Evolutionary conservation across 2,797 vertebrate species (phyloP).

Genomic region (Tragopan temminckii): DNA sequence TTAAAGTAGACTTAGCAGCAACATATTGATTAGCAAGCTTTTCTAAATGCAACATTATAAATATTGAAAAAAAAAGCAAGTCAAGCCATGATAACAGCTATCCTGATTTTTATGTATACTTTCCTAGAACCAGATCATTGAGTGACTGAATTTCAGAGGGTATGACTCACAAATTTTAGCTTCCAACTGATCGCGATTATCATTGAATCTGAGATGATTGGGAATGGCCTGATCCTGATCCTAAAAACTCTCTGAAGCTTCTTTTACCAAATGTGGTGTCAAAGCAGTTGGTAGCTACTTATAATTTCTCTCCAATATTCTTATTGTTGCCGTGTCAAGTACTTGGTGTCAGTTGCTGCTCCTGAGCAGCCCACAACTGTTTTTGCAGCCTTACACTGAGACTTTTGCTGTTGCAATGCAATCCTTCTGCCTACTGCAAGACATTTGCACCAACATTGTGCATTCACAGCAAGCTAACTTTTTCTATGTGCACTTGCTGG

Average conservation of each 20-base stretch:
- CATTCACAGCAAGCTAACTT: neutral
- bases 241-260: neutral
- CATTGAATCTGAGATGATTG: neutral
- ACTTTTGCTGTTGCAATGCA: neutral
- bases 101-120: neutral
- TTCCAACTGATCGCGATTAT: neutral
- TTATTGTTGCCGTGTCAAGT: neutral
- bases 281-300: neutral
- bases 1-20: neutral
- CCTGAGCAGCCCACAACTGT: neutral
- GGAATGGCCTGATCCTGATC: neutral
- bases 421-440: neutral
- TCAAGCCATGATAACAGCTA: neutral
- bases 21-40: neutral
- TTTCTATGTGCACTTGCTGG: neutral
- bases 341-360: neutral
- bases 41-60: neutral
- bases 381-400: neutral
- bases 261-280: neutral
- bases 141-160: neutral
- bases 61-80: neutral
- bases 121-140: neutral
- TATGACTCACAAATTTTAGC: neutral
- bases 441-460: neutral
- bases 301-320: neutral